Percentiles rank a stretch among this genome's conserved stretches.
Evolutionary conservation across 35 echinoderm and acorn worm species (phyloP).

Genomic region (Heliocidaris tuberculata): DNA sequence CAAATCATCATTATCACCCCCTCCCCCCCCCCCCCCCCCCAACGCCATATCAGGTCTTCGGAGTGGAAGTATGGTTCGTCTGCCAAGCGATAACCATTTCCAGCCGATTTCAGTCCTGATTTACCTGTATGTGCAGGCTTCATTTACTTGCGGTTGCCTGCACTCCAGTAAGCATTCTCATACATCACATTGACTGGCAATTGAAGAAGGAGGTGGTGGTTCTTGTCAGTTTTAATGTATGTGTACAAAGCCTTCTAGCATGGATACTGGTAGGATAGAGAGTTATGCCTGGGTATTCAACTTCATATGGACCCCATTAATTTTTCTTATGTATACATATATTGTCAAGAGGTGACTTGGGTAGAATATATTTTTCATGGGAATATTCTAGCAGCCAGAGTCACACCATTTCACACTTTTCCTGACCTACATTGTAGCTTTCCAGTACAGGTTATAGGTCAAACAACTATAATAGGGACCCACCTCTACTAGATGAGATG

Average conservation of each 20-base stretch:
- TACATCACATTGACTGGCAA: not conserved
- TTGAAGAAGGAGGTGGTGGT: not conserved
- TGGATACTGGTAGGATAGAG: not conserved
- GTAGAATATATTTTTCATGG: no score
- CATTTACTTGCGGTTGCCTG: not conserved
- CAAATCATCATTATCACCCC: not conserved
- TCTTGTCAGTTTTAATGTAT: not conserved
- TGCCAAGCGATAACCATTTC: not conserved
- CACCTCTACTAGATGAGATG: no score
- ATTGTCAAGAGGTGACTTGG: no score
- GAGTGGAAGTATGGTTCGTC: slow-evolving; percentile 14
- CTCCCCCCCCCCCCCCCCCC: not conserved
- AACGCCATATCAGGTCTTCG: not conserved
- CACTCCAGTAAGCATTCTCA: not conserved
- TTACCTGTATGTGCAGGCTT: not conserved
- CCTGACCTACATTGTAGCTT: no score
- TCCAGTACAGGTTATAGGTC: no score
- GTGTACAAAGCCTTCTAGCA: not conserved
- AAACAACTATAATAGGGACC: no score
- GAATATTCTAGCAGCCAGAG: no score
- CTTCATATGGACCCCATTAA: not conserved
- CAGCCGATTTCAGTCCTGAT: slow-evolving; percentile 22
- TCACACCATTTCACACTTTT: no score
- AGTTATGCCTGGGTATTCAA: not conserved
- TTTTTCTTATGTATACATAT: not conserved